Base-by-base conservation (phyloP, 2,888 invertebrate genomes). In the Sturmia bella region DNA sequence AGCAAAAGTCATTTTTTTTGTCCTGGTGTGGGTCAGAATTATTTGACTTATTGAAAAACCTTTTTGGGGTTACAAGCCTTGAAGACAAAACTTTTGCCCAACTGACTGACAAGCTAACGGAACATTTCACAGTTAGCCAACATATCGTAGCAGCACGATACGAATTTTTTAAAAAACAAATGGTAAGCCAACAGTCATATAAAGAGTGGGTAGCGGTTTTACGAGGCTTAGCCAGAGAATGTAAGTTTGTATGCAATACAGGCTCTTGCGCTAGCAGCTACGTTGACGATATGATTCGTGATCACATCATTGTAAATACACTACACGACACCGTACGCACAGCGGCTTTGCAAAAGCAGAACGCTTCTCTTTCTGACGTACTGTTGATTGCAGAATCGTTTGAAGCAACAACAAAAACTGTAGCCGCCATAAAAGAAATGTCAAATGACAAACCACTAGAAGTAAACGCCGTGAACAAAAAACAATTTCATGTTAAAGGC, bases 201-300 rank as follows among this genome's bases (percentile, higher is more conserved):
- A 19, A 50, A 9, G 21, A 21, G 1, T 50, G 80, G 80, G 37
- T 81, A 48, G 79, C 84, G 41, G 83, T 83, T 17, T 59, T 80
- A 9, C 63, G 83, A 2, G 21, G 50, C 11, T 19, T 50, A 21
- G 50, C 12, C 1, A 9, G 21, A 21, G 21, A 21, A 3, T 19
- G 50, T 11, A 19, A 50, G 50, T 50, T 50, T 11, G 50, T 50
- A 1, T 50, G 50, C 13, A 50, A 11, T 6, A 12, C 50, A 0
- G 6, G 3, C 19, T 12, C 50, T 4, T 82, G 80, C 19, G 1
- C 50, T 12, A 3, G 11, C 9, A 50, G 69, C 32, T 84, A 45
- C 43, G 79, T 68, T 32, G 81, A 80, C 39, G 78, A 80, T 17
- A 69, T 84, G 75, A 84, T 83, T 17, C 69, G 82, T 13, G 74